phyloP scores from a whole-genome alignment of 2,797 vertebrate genomes.

The Acomys russatus region DNA sequence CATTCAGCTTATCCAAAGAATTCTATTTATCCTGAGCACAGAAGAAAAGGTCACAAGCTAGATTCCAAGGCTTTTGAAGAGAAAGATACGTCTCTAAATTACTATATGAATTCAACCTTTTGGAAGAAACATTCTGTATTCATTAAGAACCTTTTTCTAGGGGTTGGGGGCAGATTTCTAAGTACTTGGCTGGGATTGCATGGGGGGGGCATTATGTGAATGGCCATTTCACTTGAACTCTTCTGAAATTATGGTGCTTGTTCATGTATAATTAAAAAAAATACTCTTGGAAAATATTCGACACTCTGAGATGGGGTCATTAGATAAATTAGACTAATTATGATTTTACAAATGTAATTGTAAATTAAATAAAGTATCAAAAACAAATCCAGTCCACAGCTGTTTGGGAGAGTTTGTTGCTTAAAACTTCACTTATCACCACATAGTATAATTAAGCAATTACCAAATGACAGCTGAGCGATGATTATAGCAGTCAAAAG shows the following conservation, averaged over 20 bases:
- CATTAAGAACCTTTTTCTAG: slow-evolving; percentile 53
- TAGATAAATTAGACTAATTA: slow-evolving; percentile 77
- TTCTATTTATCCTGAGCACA: slow-evolving; percentile 75
- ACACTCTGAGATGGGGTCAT: slow-evolving; percentile 64
- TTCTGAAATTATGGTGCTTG: slow-evolving; percentile 55
- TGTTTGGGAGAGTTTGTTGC: slow-evolving; percentile 76
- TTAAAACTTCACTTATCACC: slow-evolving; percentile 72
- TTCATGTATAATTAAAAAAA: slow-evolving; percentile 59
- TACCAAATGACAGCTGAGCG: slow-evolving; percentile 70
- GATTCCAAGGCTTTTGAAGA: slow-evolving; percentile 73
- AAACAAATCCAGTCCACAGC: slow-evolving; percentile 76
- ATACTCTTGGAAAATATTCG: slow-evolving; percentile 60
- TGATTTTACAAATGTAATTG: slow-evolving; percentile 80
- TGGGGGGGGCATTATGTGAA: slow-evolving; percentile 57
- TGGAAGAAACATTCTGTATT: slow-evolving; percentile 70
- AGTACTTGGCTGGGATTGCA: slow-evolving; percentile 44
- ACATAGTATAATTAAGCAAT: slow-evolving; percentile 78
- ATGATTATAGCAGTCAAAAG: slow-evolving; percentile 58
- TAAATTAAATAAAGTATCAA: slow-evolving; percentile 78
- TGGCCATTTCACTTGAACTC: slow-evolving; percentile 27
- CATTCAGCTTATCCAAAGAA: slow-evolving; percentile 79
- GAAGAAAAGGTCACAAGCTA: slow-evolving; percentile 78
- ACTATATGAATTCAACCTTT: slow-evolving; percentile 76
- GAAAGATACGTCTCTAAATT: slow-evolving; percentile 64
- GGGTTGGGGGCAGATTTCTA: neutral